Evolutionary conservation across 92 coral and sea anemone species (phyloP).

Genomic region (Virgularia gustaviana): DNA sequence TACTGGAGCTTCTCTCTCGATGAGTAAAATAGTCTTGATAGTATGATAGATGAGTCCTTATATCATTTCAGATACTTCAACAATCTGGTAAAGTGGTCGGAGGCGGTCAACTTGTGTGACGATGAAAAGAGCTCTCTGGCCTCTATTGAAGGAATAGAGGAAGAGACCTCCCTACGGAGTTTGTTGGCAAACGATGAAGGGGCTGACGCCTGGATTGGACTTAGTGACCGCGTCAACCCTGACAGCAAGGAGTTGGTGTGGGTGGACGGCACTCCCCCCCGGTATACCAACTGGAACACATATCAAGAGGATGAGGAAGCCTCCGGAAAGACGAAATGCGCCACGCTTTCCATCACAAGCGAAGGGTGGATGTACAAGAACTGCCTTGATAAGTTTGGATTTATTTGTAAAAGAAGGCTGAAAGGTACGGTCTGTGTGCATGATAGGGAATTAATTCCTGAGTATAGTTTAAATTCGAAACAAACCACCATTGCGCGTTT

Average conservation of each 20-base stretch:
- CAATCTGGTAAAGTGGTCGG: conserved; percentile 80
- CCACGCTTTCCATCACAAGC: conserved; percentile 52
- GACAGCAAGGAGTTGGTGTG: conserved; percentile 56
- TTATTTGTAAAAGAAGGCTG: conserved; percentile 78
- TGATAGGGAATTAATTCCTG: background rate
- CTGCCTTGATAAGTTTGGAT: conserved; percentile 67
- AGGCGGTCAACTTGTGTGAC: conserved; percentile 77
- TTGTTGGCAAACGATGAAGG: conserved; percentile 61
- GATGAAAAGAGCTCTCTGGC: conserved; percentile 69
- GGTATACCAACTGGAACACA: conserved; percentile 64
- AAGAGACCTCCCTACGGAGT: conserved; percentile 67
- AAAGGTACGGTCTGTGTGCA: no score
- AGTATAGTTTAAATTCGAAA: background rate
- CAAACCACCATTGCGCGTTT: background rate
- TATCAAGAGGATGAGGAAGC: conserved; percentile 48
- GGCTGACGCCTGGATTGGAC: conserved; percentile 85
- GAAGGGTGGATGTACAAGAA: conserved; percentile 74
- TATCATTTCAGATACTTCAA: conserved; percentile 74
- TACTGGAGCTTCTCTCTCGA: no score
- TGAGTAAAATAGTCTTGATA: no score
- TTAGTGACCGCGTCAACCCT: conserved; percentile 66
- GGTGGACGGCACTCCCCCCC: conserved; percentile 71
- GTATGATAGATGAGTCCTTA: conserved; percentile 34
- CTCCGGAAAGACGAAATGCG: conserved; percentile 64
- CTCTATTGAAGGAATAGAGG: conserved; percentile 66